Conservation (phyloP, 2,888 invertebrate genomes). For the Nemotelus pantherinus region DNA sequence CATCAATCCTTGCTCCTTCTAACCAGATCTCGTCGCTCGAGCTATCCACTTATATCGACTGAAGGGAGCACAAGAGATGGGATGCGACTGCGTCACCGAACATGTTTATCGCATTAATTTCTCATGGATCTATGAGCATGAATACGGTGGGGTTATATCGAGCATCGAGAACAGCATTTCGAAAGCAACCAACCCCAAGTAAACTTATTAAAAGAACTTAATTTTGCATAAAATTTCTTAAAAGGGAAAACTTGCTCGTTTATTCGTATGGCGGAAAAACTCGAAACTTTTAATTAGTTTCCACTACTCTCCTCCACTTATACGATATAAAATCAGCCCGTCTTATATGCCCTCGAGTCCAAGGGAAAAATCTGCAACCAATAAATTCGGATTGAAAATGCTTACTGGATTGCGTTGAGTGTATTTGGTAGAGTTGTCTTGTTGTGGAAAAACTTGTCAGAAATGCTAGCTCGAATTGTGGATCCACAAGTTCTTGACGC, state of each 20-base stretch:
- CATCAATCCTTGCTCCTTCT: not conserved
- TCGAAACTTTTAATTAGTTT: conserved; percentile 43
- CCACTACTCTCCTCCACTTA: not conserved
- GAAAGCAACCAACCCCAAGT: conserved; percentile 27
- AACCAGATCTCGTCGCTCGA: no score
- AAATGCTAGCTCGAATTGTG: no score
- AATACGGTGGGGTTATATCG: conserved; percentile 34
- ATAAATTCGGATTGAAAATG: conserved; percentile 38
- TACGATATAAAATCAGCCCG: not conserved
- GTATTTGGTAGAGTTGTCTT: not conserved
- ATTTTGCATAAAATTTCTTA: conserved; percentile 46
- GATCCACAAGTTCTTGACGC: no score
- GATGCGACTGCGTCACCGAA: not conserved
- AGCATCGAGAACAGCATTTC: conserved; percentile 19
- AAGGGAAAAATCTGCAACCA: conserved; percentile 30
- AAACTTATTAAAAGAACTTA: conserved; percentile 47
- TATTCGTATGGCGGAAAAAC: conserved; percentile 40
- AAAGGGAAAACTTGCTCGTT: conserved; percentile 39
- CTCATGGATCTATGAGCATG: conserved; percentile 44
- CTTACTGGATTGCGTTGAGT: conserved; percentile 2
- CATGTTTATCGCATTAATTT: conserved; percentile 47
- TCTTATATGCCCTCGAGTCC: not conserved
- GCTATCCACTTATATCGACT: no score
- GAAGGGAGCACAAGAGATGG: no score
- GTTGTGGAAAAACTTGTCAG: no score